Conservation (phyloP, 1,140 invertebrate species). For the Cherax destructor region DNA sequence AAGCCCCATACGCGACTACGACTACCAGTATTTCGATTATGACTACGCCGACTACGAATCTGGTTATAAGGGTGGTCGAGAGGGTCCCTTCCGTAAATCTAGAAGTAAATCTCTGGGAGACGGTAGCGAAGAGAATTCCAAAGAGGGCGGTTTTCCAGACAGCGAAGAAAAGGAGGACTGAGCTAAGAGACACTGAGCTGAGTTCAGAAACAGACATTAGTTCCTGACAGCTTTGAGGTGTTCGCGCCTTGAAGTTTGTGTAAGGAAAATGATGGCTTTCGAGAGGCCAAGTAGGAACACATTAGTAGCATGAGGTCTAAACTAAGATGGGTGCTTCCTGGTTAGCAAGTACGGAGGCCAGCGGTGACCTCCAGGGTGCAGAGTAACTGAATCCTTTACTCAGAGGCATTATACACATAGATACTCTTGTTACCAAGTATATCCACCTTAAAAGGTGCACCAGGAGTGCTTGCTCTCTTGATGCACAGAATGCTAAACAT, state of each 20-base stretch:
- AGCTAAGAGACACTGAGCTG: neutral
- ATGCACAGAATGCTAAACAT: too few relatives aligned
- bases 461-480: too few relatives aligned
- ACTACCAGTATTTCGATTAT: conserved; percentile 41
- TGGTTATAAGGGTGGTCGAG: neutral
- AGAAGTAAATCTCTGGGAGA: neutral
- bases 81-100: neutral
- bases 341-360: too few relatives aligned
- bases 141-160: conserved; percentile 5
- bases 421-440: neutral
- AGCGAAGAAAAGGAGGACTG: conserved; percentile 38
- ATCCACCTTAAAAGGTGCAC: neutral
- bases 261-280: neutral
- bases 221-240: neutral
- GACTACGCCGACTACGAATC: conserved; percentile 24
- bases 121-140: conserved; percentile 36
- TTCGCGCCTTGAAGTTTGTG: neutral
- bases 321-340: too few relatives aligned
- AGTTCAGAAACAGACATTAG: neutral
- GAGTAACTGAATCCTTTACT: neutral
- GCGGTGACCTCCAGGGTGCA: too few relatives aligned
- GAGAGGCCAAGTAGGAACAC: too few relatives aligned
- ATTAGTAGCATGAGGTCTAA: too few relatives aligned
- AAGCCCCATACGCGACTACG: conserved; percentile 35
- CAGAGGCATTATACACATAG: neutral